phyloP scores from a whole-genome alignment of 2,113 vertebrate species.

The Nasalis larvatus region DNA sequence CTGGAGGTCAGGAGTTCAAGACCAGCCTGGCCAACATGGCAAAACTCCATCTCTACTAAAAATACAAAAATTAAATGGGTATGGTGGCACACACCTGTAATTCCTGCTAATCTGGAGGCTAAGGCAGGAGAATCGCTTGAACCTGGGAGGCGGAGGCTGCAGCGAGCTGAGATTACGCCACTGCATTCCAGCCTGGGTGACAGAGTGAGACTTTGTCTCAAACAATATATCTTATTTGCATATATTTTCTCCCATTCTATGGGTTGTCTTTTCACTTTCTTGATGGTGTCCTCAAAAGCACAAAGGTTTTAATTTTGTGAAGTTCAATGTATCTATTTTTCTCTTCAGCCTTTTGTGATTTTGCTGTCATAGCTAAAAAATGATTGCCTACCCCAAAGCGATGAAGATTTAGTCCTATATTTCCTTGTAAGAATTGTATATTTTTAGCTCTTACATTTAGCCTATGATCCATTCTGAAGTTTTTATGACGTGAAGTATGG shows the following conservation, averaged over 20 bases:
- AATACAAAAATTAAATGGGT: no score
- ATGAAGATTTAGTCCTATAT: background rate
- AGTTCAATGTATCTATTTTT: background rate
- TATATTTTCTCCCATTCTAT: background rate
- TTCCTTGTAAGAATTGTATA: conserved; percentile 6
- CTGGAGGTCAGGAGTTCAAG: no score
- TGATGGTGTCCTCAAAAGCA: background rate
- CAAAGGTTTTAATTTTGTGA: background rate
- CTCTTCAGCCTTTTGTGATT: background rate
- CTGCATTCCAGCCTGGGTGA: no score
- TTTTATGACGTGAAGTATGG: background rate
- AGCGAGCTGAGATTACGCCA: no score
- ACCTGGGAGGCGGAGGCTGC: no score
- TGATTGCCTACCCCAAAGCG: background rate
- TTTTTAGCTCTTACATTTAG: background rate
- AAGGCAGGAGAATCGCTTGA: no score
- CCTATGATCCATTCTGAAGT: background rate
- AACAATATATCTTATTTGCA: background rate
- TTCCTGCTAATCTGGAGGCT: no score
- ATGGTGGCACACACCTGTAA: no score
- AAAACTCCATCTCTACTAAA: no score
- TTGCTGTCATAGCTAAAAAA: background rate
- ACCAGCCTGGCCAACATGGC: no score
- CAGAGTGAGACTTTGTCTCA: no score
- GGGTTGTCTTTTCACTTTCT: background rate